These are phyloP conservation scores for Belgica antarctica DNA, from an alignment of 2,888 invertebrate genomes.

Conservation along the genomic window DNA sequence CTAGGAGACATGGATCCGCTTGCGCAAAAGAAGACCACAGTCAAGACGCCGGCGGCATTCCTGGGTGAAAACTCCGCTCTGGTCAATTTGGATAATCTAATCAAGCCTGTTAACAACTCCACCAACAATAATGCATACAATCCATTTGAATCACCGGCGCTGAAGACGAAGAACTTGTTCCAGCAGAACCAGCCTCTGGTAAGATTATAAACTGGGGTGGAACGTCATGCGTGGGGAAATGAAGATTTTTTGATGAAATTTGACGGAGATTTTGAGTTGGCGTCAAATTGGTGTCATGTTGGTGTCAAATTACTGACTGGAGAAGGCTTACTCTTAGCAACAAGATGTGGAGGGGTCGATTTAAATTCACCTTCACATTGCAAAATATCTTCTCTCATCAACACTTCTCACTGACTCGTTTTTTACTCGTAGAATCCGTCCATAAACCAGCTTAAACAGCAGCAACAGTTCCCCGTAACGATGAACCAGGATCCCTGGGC, in stretches of 20 bases:
- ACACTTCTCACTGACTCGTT: too few species aligned
- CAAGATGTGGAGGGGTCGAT: too few species aligned
- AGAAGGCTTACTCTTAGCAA: too few species aligned
- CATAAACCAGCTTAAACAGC: constrained; percentile 56
- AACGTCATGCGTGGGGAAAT: too few species aligned
- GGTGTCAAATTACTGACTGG: too few species aligned
- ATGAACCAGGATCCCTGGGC: constrained; percentile 55
- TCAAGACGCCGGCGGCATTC: constrained; percentile 83
- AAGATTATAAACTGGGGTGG: constrained; percentile 45
- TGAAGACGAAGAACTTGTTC: constrained; percentile 57
- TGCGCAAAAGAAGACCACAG: constrained; percentile 49
- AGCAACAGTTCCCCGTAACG: constrained; percentile 53
- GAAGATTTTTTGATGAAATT: too few species aligned
- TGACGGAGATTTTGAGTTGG: background rate
- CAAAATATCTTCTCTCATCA: too few species aligned
- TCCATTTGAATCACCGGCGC: constrained; percentile 51
- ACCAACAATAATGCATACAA: constrained; percentile 53
- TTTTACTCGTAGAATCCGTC: constrained; percentile 55
- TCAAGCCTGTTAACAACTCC: constrained; percentile 61
- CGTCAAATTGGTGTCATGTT: too few species aligned
- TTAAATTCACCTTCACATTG: too few species aligned
- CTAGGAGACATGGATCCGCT: constrained; percentile 55
- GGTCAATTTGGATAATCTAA: constrained; percentile 96
- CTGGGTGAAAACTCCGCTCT: constrained; percentile 94
- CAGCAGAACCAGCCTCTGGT: constrained; percentile 57